These are phyloP conservation scores for Apostichopus californicus DNA, from an alignment of 35 echinoderm and acorn worm species.

Conservation along the genomic window DNA sequence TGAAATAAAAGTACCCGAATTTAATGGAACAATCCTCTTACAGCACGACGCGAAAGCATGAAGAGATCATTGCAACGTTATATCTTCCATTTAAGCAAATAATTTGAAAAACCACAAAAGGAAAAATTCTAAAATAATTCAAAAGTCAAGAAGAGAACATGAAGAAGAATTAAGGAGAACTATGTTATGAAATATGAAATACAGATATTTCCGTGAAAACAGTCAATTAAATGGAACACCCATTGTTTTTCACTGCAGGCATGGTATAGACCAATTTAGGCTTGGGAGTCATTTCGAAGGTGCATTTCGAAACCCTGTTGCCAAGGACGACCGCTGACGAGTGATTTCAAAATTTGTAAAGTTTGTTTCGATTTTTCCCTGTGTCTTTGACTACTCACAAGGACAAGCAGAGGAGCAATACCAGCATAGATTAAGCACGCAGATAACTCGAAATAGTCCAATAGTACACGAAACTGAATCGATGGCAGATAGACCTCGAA, in stretches of 20 bases:
- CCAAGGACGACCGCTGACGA: background rate
- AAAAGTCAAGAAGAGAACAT: no score
- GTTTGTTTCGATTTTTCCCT: background rate
- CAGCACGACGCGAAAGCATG: no score
- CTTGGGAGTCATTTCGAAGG: background rate
- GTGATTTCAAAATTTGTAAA: conserved; percentile 8
- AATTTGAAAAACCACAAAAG: no score
- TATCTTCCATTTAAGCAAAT: no score
- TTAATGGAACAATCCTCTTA: no score
- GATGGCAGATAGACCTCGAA: background rate
- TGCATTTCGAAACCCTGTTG: conserved; percentile 40
- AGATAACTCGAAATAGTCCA: background rate
- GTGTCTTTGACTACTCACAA: background rate
- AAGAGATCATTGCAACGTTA: no score
- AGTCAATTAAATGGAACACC: background rate
- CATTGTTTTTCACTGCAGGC: background rate
- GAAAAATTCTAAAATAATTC: no score
- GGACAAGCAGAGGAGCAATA: background rate
- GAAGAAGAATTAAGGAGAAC: no score
- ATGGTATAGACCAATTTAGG: background rate
- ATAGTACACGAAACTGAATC: background rate
- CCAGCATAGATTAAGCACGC: conserved; percentile 1
- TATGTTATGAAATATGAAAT: no score
- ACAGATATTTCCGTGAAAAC: no score
- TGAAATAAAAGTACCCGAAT: no score